A percentile compares a stretch with the other conserved stretches of the same genome.
Evolutionary conservation across 2,797 vertebrate species (phyloP).

Genomic region (Thalassophryne amazonica): DNA sequence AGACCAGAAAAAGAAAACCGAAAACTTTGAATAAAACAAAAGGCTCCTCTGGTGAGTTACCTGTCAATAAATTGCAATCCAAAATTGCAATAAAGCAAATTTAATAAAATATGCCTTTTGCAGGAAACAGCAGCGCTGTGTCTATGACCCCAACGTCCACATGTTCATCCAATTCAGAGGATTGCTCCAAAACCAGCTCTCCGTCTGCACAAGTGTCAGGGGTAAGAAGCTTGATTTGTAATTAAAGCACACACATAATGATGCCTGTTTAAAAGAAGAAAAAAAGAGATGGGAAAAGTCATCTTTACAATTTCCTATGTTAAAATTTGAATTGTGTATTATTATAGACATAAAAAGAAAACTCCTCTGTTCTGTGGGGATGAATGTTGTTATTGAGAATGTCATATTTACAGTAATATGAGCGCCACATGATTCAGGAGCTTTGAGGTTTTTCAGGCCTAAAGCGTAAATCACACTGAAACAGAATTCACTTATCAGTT

Average conservation of each 20-base stretch:
- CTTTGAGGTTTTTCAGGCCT: neutral
- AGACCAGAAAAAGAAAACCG: conserved; percentile 98
- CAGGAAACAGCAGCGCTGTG: conserved; percentile 89
- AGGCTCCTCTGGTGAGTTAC: conserved; percentile 82
- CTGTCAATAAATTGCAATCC: neutral
- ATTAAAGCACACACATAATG: no score
- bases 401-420: conserved; percentile 21
- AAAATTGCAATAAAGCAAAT: rapidly evolving
- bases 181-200: conserved; percentile 93
- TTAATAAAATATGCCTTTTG: neutral
- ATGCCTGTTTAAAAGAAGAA: neutral
- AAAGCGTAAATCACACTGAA: neutral
- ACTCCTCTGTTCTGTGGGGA: conserved; percentile 2
- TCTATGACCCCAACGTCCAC: conserved; percentile 98
- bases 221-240: conserved; percentile 73
- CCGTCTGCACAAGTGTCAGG: conserved; percentile 85
- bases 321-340: no score
- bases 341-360: neutral
- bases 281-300: neutral
- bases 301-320: neutral
- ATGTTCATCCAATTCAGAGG: conserved; percentile 94
- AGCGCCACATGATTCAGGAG: conserved; percentile 4
- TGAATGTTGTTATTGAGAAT: conserved; percentile 5
- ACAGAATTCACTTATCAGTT: no score
- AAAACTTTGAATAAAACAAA: conserved; percentile 97